These are phyloP conservation scores for Percina caprodes DNA, from an alignment of 2,113 vertebrate species.

Conservation along the genomic window DNA sequence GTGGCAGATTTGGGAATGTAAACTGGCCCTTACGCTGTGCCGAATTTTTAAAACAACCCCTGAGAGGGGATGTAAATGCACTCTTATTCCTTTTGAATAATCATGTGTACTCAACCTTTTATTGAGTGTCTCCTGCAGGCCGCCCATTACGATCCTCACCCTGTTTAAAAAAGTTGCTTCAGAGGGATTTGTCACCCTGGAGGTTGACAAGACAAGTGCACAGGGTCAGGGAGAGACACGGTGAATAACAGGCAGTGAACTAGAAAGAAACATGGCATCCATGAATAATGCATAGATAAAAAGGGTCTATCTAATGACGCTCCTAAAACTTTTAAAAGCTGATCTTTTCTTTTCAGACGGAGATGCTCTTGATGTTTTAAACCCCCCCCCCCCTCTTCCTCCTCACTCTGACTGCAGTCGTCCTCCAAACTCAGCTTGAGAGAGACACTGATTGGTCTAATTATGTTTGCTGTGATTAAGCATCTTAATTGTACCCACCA, in stretches of 20 bases:
- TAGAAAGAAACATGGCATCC: constrained; percentile 55
- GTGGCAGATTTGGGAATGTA: constrained; percentile 28
- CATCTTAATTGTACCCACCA: constrained; percentile 61
- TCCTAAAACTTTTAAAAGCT: constrained; percentile 71
- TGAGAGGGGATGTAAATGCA: constrained; percentile 21
- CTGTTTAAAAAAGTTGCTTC: constrained; percentile 45
- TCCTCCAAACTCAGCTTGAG: constrained; percentile 55
- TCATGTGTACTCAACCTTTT: constrained; percentile 50
- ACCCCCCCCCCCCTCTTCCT: neutral
- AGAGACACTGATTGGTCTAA: constrained; percentile 74
- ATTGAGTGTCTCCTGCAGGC: constrained; percentile 31
- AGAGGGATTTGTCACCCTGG: constrained; percentile 45
- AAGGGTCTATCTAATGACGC: constrained; percentile 71
- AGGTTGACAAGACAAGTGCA: constrained; percentile 63
- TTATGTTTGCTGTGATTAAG: constrained; percentile 78
- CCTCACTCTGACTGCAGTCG: constrained; percentile 6
- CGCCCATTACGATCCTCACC: constrained; percentile 65
- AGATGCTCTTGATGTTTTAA: constrained; percentile 32
- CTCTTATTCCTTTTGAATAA: constrained; percentile 13
- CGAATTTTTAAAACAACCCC: constrained; percentile 30
- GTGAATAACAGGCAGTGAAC: constrained; percentile 59
- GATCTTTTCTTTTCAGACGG: constrained; percentile 48
- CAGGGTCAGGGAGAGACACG: constrained; percentile 50
- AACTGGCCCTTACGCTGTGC: constrained; percentile 12
- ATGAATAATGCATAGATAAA: constrained; percentile 77